Evolutionary conservation across 1,140 invertebrate genomes (phyloP), one percentile per base, ranked within the genome.

Genomic region (Drosophila varians): DNA sequence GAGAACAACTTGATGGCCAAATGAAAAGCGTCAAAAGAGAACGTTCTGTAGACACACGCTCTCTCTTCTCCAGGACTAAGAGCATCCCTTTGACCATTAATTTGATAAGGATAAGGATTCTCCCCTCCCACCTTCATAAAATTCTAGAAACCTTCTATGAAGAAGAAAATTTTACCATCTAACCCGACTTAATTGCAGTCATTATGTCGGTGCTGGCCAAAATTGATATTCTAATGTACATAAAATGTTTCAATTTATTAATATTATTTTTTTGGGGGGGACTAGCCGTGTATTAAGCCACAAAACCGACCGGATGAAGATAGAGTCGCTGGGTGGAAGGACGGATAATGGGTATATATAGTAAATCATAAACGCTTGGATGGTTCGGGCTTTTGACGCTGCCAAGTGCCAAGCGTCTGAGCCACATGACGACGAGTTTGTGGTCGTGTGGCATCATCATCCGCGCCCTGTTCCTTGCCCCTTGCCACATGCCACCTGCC

Each of bases 171-270:
- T 68, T 14, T 56, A 42, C 54, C 68, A 53, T 52, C 36, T 49
- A 48, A 83, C 61, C 60, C 56, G 46, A 14, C 76, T 84, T 86
- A 84, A 84, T 84, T 86, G 76, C 66, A 61, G 28, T 34, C 65
- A 80, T 84, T 86, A 86, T 49, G 42, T 25, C 38, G 34, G 26
- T 26, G 45, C 40, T 34, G 51, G 12, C 31, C 68, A 56, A 75
- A 75, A 76, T 79, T 76, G 66, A 73, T 62, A 80, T 83, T 66
- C 49, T 74, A 77, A 82, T 74, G 76, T 56, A 65, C 60, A 70
- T 74, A 73, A 54, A 65, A 61, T 65, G 58, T 52, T 56, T 62
- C 55, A 52, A 71, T 60, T 52, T 71, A 21, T n/a, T 2, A 34
- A 38, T 56, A 43, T 28, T 31, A 8, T 31, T 14, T 38, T 38